phyloP scores from a whole-genome alignment of 2,888 invertebrate genomes.

The Drosophila falleni region DNA sequence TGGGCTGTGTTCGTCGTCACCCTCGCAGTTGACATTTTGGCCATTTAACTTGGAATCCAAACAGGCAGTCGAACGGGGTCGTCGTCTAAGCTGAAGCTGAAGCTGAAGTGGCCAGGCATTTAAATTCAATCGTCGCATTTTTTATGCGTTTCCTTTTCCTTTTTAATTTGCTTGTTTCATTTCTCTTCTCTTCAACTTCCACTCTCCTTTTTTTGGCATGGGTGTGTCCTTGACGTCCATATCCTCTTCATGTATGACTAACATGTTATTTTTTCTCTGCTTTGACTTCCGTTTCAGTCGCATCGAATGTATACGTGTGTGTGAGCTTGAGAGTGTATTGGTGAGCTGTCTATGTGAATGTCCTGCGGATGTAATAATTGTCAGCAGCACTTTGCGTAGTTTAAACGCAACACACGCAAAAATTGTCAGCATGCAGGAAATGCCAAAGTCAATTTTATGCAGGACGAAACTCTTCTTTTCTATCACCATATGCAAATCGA shows the following conservation, averaged over 20 bases:
- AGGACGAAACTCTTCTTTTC: constrained; percentile 17
- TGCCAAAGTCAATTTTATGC: constrained; percentile 74
- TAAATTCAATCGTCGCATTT: constrained; percentile 79
- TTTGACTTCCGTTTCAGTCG: constrained; percentile 52
- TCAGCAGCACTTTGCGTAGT: constrained; percentile 76
- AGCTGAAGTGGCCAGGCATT: constrained; percentile 63
- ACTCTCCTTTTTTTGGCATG: constrained; percentile 12
- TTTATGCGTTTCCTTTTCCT: constrained; percentile 76
- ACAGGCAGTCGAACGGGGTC: constrained; percentile 9
- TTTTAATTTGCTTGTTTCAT: constrained; percentile 73
- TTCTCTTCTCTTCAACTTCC: constrained; percentile 20
- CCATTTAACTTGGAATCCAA: constrained; percentile 32
- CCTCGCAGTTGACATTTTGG: constrained; percentile 49
- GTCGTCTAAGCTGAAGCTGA: constrained; percentile 1
- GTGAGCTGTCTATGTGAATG: constrained; percentile 39
- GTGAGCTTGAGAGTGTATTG: constrained; percentile 7
- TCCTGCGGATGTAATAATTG: constrained; percentile 81
- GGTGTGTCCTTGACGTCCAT: constrained; percentile 33
- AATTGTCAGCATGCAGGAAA: constrained; percentile 64
- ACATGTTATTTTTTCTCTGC: constrained; percentile 54
- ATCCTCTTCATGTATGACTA: constrained; percentile 38
- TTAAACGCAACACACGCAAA: constrained; percentile 69
- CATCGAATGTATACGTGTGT: constrained; percentile 22
- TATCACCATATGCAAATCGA: constrained; percentile 50
- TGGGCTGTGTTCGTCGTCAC: constrained; percentile 57